Percentiles rank a stretch among this genome's conserved stretches.
These are phyloP conservation scores for Amblyopsis rosae DNA, from an alignment of 2,113 vertebrate genomes.

Conservation along the genomic window DNA sequence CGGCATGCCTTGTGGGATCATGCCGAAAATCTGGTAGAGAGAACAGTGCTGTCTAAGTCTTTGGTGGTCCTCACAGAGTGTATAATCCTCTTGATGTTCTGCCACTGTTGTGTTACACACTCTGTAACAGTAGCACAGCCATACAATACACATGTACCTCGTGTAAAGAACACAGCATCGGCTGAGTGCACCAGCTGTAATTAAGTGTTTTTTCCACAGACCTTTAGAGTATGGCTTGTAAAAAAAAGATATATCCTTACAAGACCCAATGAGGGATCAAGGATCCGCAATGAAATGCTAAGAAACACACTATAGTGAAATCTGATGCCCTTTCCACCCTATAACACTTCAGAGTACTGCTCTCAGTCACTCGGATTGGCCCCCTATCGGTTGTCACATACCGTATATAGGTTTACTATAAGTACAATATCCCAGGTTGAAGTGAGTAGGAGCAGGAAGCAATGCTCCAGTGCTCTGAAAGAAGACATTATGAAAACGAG, in stretches of 20 bases:
- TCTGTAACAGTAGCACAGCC: conserved; percentile 31
- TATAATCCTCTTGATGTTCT: conserved; percentile 66
- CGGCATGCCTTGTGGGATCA: conserved; percentile 42
- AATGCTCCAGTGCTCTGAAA: conserved; percentile 12
- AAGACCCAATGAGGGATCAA: not conserved
- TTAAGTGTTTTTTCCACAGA: not conserved
- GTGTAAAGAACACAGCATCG: conserved; percentile 5
- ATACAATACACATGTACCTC: conserved; percentile 4
- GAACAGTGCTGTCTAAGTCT: conserved; percentile 38
- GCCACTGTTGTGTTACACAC: conserved; percentile 42
- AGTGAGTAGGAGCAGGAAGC: no score
- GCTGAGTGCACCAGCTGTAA: not conserved
- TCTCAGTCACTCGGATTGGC: no score
- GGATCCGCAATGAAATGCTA: conserved; percentile 16
- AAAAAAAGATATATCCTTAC: not conserved
- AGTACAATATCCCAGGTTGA: no score
- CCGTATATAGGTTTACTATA: no score
- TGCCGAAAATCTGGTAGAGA: conserved; percentile 37
- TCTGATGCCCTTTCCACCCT: not conserved
- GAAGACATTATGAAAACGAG: conserved; percentile 20
- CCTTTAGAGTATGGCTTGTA: not conserved
- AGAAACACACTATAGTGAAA: conserved; percentile 3
- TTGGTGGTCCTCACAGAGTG: conserved; percentile 37
- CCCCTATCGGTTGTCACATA: no score
- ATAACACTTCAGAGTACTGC: no score